These are phyloP conservation scores for Tangara arthus DNA, from an alignment of 2,797 vertebrate species.

Conservation along the genomic window DNA sequence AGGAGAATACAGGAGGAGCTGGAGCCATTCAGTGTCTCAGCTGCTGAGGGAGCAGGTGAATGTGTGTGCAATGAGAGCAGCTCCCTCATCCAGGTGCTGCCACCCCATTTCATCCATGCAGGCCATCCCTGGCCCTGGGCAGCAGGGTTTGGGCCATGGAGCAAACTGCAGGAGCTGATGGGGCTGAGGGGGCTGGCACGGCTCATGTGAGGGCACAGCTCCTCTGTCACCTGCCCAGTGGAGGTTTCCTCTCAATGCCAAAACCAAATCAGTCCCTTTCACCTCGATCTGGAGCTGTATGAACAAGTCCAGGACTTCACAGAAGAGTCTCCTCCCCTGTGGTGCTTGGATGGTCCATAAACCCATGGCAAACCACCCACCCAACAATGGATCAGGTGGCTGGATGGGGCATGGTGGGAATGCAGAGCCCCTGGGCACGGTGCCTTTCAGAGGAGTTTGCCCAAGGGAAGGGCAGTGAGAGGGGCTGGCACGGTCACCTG, in stretches of 20 bases:
- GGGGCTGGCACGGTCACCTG: accelerated
- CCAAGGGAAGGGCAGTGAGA: neutral
- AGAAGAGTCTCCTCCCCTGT: neutral
- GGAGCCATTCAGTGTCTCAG: neutral
- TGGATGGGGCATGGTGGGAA: accelerated
- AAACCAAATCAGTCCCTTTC: neutral
- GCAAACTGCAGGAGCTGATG: neutral
- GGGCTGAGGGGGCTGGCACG: neutral
- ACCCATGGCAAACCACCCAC: neutral
- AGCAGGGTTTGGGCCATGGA: neutral
- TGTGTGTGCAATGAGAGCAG: accelerated
- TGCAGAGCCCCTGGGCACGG: accelerated
- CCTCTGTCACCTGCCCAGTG: neutral
- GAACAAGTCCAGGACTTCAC: no score
- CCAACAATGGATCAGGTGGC: accelerated
- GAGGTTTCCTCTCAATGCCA: neutral
- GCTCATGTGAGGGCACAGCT: neutral
- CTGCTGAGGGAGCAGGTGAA: neutral
- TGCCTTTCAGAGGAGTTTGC: accelerated
- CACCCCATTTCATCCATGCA: neutral
- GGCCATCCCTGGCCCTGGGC: no score
- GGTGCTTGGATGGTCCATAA: neutral
- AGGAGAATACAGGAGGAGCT: neutral
- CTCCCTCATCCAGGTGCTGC: neutral
- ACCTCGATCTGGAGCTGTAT: accelerated